These are phyloP conservation scores for Ciconia boyciana DNA, from an alignment of 2,113 vertebrate genomes.

Conservation along the genomic window DNA sequence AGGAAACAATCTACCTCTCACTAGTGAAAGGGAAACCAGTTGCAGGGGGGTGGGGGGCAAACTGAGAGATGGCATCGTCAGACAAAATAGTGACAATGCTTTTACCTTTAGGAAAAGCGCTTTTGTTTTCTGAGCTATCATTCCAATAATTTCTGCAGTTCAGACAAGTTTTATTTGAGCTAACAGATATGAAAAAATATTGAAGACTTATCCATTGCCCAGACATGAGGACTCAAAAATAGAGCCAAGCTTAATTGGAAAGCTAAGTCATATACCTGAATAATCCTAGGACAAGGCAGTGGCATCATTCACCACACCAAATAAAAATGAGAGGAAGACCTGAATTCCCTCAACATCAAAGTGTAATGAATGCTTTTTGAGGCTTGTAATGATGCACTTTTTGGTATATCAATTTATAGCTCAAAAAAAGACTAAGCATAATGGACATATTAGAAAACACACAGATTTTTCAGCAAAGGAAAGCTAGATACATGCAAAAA, in stretches of 20 bases:
- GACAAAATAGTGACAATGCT: not conserved
- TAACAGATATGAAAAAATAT: not conserved
- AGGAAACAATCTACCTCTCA: not conserved
- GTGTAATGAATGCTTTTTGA: not conserved
- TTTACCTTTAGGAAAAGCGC: not conserved
- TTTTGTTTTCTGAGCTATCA: not conserved
- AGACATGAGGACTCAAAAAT: not conserved
- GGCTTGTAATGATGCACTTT: not conserved
- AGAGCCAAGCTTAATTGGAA: not conserved
- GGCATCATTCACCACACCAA: not conserved
- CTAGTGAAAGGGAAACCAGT: not conserved
- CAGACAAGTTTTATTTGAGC: not conserved
- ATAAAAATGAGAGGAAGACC: not conserved
- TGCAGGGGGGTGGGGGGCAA: accelerated
- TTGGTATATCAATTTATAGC: not conserved
- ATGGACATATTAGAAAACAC: not conserved
- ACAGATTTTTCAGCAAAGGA: not conserved
- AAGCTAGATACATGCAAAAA: not conserved
- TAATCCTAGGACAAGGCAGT: not conserved
- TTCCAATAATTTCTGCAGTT: not conserved
- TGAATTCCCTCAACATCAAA: not conserved
- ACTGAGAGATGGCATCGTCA: not conserved
- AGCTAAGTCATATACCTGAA: not conserved
- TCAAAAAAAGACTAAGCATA: not conserved
- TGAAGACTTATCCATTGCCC: not conserved